Percentiles rank a stretch among this genome's conserved stretches.
Conservation (phyloP, 1,140 invertebrate species). For the Akabosia matsudoensis region DNA sequence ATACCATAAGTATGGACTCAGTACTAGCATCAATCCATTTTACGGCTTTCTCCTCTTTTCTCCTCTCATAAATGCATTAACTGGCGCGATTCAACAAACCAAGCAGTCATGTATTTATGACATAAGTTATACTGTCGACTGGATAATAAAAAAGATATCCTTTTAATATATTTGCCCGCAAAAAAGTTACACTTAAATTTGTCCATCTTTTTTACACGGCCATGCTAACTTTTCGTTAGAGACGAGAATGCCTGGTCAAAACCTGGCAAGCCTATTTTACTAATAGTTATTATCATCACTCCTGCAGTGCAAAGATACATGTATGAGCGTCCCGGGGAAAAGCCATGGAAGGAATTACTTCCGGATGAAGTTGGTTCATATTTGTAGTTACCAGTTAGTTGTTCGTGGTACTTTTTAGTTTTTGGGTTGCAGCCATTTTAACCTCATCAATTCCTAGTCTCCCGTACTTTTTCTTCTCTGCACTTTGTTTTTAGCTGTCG, state of each 20-base stretch:
- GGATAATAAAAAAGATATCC: background rate
- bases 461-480: background rate
- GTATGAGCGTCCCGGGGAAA: background rate
- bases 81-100: background rate
- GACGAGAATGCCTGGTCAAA: too few species aligned
- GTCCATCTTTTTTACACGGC: too few species aligned
- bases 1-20: background rate
- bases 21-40: background rate
- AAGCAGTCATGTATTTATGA: background rate
- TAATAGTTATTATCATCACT: too few species aligned
- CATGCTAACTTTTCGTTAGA: too few species aligned
- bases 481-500: background rate
- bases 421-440: background rate
- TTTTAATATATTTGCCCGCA: too few species aligned
- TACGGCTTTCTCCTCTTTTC: background rate
- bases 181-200: too few species aligned
- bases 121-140: background rate
- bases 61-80: constrained; percentile 11
- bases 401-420: background rate
- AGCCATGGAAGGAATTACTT: background rate
- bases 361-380: background rate
- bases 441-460: background rate
- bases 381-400: background rate
- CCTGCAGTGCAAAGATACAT: too few species aligned
- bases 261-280: too few species aligned